Evolutionary conservation across 30 jellyfish, hydroid and myxozoan species (phyloP).

Genomic region (Hydractinia echinata): DNA sequence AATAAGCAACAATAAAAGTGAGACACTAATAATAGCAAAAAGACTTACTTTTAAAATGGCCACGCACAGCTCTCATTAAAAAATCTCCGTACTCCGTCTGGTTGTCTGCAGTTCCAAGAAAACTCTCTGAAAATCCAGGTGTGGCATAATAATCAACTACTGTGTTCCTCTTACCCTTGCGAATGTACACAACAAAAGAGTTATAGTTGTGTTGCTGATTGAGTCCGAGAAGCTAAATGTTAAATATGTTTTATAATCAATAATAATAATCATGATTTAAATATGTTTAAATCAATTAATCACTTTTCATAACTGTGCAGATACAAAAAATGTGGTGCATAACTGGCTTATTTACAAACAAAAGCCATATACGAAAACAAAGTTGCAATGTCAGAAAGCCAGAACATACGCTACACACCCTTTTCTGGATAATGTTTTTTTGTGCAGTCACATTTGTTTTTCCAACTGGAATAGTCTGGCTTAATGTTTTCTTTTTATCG

Average conservation of each 20-base stretch:
- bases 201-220: not conserved
- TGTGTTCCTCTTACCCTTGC: not conserved
- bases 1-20: no score
- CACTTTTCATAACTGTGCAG: no score
- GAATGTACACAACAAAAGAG: not conserved
- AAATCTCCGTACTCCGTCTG: not conserved
- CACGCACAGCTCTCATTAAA: slow-evolving; percentile 7
- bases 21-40: not conserved
- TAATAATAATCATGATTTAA: no score
- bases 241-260: not conserved
- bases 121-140: slow-evolving; percentile 3
- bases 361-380: no score
- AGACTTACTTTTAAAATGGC: not conserved
- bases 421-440: not conserved
- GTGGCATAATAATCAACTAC: not conserved
- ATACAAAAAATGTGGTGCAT: no score
- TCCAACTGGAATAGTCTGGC: not conserved
- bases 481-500: not conserved
- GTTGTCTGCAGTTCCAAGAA: not conserved
- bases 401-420: not conserved
- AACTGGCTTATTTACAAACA: no score
- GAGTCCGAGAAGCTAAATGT: not conserved
- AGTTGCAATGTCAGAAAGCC: no score
- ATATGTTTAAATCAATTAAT: no score
- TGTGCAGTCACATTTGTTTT: slow-evolving; percentile 6